Base-by-base conservation (phyloP, 2,888 invertebrate genomes). In the Platycnemis pennipes region DNA sequence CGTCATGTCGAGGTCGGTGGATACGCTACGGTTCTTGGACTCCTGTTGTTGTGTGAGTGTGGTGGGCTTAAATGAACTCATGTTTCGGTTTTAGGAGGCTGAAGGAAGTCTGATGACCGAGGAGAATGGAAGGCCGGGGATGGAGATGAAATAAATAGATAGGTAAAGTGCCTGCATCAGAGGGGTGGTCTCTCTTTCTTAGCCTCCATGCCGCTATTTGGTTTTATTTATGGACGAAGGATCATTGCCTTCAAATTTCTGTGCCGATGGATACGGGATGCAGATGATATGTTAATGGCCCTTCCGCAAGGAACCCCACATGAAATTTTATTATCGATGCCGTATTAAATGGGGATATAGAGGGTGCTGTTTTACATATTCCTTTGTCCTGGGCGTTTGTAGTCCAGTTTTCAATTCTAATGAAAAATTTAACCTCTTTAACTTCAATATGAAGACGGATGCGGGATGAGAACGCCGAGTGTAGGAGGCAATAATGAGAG, bases 1-100 rank as follows among this genome's bases (percentile, higher is more conserved):
- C 31, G 77, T 77, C 77, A 77, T 77, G 77, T 37, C 26, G 37
- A 37, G 77, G 77, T 77, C 77, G 77, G 31, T 77, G 77, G 77
- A 31, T 77, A 77, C 77, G 77, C 22, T 13, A 77, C 77, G 77
- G 31, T 77, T 5, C 13, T 37, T 37, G 77, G 31, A 16, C 37
- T 37, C 77, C 31, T 63, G 63, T n/a, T 49, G 63, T 37, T 37
- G 77, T 77, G 77, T 77, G 8, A 37, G 77, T 77, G 77, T 37
- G 77, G 37, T 77, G 77, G 77, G 37, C 77, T 37, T 77, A 77
- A 77, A 77, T 77, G 77, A 77, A 77, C 77, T 77, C 77, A 77
- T 77, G 77, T 77, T 77, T 77, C 77, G 77, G 77, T 77, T 77
- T 37, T 37, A 77, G 77, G 37, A 31, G 77, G 31, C 31, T 31